These are phyloP conservation scores for Myotis yumanensis DNA, from an alignment of 2,113 vertebrate species.

Conservation along the genomic window DNA sequence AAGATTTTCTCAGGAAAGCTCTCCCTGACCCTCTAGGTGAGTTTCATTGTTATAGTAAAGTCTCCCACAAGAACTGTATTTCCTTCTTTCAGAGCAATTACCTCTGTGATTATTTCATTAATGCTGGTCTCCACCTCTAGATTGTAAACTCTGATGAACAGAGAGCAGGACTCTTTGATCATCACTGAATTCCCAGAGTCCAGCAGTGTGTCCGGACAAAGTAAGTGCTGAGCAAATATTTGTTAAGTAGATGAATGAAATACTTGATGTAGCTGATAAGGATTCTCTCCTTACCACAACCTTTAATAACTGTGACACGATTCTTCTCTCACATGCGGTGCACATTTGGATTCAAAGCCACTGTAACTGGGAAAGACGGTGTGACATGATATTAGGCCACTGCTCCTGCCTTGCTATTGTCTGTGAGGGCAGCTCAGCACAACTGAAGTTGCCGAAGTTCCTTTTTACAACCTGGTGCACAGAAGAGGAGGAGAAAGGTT, in stretches of 20 bases:
- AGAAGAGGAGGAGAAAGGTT: neutral
- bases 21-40: neutral
- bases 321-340: neutral
- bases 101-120: constrained; percentile 34
- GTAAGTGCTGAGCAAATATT: constrained; percentile 50
- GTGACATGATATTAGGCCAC: neutral
- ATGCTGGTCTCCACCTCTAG: neutral
- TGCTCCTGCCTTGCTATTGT: neutral
- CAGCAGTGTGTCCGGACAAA: neutral
- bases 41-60: neutral
- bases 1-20: neutral
- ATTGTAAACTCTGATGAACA: neutral
- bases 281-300: neutral
- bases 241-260: constrained; percentile 41
- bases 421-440: neutral
- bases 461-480: neutral
- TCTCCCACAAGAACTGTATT: neutral
- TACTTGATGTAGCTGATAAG: constrained; percentile 36
- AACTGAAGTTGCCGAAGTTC: neutral
- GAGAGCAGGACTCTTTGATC: constrained; percentile 45
- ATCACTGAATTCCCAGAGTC: neutral
- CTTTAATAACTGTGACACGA: neutral
- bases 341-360: constrained; percentile 11
- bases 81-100: neutral
- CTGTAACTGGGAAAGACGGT: neutral